These are phyloP conservation scores for Notocelia uddmanniana DNA, from an alignment of 2,888 invertebrate genomes.

Conservation along the genomic window DNA sequence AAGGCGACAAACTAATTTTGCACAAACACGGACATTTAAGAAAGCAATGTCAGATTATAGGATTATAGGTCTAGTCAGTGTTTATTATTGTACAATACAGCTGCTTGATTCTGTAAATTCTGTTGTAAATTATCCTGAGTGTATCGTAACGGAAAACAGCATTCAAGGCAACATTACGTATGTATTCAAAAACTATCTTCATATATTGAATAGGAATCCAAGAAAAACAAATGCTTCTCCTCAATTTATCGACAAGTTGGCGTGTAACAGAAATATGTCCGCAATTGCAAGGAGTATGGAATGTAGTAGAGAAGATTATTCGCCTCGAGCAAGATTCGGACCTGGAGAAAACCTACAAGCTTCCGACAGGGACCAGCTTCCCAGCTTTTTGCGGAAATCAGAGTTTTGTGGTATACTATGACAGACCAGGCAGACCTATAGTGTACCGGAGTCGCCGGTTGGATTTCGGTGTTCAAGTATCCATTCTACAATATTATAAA, in stretches of 20 bases:
- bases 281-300: slow-evolving; percentile 18
- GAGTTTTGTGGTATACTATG: too few species aligned
- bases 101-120: background rate
- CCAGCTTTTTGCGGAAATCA: too few species aligned
- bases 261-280: slow-evolving; percentile 53
- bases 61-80: too few species aligned
- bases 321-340: background rate
- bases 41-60: too few species aligned
- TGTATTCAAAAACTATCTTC: slow-evolving; percentile 59
- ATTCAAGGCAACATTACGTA: slow-evolving; percentile 27
- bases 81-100: background rate
- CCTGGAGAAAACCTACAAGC: too few species aligned
- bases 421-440: too few species aligned
- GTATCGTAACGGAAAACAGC: slow-evolving; percentile 31
- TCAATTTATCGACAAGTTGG: slow-evolving; percentile 62
- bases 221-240: slow-evolving; percentile 67
- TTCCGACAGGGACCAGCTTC: too few species aligned
- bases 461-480: too few species aligned
- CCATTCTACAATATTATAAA: too few species aligned
- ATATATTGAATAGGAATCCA: slow-evolving; percentile 55
- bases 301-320: slow-evolving; percentile 22
- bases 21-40: too few species aligned
- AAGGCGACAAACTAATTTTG: too few species aligned
- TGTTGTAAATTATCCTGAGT: background rate
- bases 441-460: too few species aligned